Percentiles rank a stretch among this genome's conserved stretches.
Evolutionary conservation across 2,797 vertebrate genomes (phyloP).

Genomic region (Erethizon dorsatum): DNA sequence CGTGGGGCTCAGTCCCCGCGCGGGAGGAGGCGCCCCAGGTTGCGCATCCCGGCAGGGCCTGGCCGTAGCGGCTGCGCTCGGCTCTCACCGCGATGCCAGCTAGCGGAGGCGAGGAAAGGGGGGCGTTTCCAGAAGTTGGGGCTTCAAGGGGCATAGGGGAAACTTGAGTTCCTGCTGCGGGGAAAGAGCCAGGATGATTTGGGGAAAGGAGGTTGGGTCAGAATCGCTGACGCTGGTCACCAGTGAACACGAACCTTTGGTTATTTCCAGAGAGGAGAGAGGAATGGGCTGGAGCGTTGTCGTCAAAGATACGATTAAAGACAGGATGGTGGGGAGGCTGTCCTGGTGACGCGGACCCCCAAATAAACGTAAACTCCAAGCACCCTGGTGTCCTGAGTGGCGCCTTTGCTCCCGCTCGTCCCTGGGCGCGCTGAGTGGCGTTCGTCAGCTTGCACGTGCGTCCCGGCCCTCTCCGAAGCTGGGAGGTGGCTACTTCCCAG

Average conservation of each 20-base stretch:
- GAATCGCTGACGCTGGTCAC: neutral
- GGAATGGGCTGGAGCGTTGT: conserved; percentile 15
- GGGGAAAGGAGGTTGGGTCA: neutral
- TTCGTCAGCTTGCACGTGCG: neutral
- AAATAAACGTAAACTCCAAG: neutral
- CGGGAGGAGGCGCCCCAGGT: neutral
- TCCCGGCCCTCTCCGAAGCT: neutral
- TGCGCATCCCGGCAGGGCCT: neutral
- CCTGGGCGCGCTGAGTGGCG: neutral
- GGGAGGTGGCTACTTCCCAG: neutral
- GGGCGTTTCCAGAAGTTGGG: conserved; percentile 73
- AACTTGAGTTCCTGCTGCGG: conserved; percentile 37
- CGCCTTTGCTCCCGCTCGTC: neutral
- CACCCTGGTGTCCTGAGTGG: neutral
- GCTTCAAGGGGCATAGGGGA: conserved; percentile 28
- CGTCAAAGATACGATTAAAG: neutral
- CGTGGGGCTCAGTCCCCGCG: neutral
- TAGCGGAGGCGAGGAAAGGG: neutral
- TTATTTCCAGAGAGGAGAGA: conserved; percentile 21
- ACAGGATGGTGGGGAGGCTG: neutral
- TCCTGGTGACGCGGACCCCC: neutral
- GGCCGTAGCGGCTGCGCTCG: neutral
- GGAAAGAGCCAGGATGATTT: neutral
- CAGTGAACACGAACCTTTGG: neutral
- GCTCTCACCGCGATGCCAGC: neutral